Conservation (phyloP, 2,888 invertebrate species). For the Xylocampa areola region DNA sequence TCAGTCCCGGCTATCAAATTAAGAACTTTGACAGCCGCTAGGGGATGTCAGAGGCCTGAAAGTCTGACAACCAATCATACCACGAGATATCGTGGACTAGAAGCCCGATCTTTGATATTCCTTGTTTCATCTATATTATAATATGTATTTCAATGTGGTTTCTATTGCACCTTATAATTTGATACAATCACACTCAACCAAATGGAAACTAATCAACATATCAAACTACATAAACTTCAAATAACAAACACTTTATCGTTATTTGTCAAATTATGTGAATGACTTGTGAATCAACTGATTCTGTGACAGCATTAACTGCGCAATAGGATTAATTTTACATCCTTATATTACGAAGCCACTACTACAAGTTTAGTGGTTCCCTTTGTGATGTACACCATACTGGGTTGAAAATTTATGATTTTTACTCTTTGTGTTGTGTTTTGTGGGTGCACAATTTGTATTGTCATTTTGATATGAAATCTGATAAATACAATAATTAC, state of each 20-base stretch:
- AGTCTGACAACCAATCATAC: too few relatives aligned
- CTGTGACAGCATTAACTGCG: constrained; percentile 14
- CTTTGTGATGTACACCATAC: constrained; percentile 28
- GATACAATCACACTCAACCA: too few relatives aligned
- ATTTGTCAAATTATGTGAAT: constrained; percentile 5
- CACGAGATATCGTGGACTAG: too few relatives aligned
- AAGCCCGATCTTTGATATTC: too few relatives aligned
- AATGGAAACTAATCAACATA: neutral
- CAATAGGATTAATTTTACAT: constrained; percentile 40
- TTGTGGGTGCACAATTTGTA: neutral
- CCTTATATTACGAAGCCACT: constrained; percentile 19
- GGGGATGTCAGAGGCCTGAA: too few relatives aligned
- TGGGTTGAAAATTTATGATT: constrained; percentile 22
- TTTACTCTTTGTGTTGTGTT: constrained; percentile 10
- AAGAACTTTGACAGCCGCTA: too few relatives aligned
- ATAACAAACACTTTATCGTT: constrained; percentile 4
- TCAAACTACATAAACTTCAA: neutral
- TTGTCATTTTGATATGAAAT: constrained; percentile 4
- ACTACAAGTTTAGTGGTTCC: constrained; percentile 8
- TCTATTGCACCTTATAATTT: too few relatives aligned
- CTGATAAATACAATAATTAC: too few relatives aligned
- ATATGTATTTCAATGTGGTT: too few relatives aligned
- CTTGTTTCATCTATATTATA: too few relatives aligned
- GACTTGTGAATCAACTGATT: constrained; percentile 7
- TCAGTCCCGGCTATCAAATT: too few relatives aligned